phyloP scores from a whole-genome alignment of 2,888 invertebrate genomes.

The Thymelicus acteon region DNA sequence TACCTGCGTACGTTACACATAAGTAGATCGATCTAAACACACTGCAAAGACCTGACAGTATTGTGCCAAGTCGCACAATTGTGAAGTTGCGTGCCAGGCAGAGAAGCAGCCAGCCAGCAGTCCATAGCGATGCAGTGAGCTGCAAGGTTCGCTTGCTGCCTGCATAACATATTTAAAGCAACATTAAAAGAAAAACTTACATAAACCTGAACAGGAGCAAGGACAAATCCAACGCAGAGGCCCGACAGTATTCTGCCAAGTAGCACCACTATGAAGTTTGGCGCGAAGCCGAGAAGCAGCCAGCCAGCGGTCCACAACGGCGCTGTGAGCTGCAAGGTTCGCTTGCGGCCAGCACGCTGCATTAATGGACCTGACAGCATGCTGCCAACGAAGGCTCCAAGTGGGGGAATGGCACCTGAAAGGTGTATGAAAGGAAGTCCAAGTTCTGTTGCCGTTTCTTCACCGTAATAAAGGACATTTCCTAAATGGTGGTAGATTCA shows the following conservation, averaged over 20 bases:
- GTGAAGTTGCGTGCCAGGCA: too few species aligned
- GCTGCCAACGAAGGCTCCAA: constrained; percentile 85
- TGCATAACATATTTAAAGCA: too few species aligned
- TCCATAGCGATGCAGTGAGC: too few species aligned
- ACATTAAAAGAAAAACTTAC: constrained; percentile 65
- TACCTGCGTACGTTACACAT: too few species aligned
- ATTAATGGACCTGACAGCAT: constrained; percentile 81
- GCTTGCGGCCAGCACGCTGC: constrained; percentile 81
- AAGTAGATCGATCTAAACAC: too few species aligned
- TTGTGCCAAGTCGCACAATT: too few species aligned
- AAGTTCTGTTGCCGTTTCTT: too few species aligned
- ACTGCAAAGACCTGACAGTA: too few species aligned
- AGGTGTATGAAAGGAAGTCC: not conserved
- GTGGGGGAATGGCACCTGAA: constrained; percentile 83
- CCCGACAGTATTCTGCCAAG: constrained; percentile 85
- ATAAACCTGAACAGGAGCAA: constrained; percentile 87
- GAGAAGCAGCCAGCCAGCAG: too few species aligned
- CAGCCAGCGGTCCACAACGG: constrained; percentile 83
- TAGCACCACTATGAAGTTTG: constrained; percentile 72
- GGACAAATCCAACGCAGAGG: constrained; percentile 84
- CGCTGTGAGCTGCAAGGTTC: constrained; percentile 77
- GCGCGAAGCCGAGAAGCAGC: constrained; percentile 82
- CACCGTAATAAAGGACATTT: too few species aligned
- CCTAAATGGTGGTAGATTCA: too few species aligned
- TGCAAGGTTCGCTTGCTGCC: too few species aligned